Conservation (phyloP, 2,113 vertebrate species). For the Gallinago paraguaiae region DNA sequence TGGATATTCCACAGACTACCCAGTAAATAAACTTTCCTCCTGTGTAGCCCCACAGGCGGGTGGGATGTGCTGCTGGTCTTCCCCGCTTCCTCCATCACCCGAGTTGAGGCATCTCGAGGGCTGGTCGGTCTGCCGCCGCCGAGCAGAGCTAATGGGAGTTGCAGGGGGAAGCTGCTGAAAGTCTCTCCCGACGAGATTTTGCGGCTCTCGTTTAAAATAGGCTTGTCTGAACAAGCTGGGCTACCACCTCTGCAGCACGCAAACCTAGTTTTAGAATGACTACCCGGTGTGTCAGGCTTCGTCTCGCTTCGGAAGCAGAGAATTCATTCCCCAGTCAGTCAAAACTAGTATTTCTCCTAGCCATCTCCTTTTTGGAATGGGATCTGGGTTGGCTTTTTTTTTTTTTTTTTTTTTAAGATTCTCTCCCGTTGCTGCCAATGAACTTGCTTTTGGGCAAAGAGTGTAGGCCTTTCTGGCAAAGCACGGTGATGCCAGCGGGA, state of each 20-base stretch:
- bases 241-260: slow-evolving; percentile 29
- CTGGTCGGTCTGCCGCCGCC: fast-evolving
- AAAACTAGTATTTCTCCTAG: background rate
- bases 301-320: background rate
- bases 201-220: slow-evolving; percentile 8
- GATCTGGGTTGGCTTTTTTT: background rate
- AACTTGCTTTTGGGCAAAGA: background rate
- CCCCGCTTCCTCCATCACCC: background rate
- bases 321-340: slow-evolving; percentile 17
- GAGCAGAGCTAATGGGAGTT: background rate
- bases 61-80: background rate
- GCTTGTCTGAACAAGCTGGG: slow-evolving; percentile 55
- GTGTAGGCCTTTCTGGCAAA: background rate
- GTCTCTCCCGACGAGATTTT: background rate
- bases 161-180: background rate
- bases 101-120: background rate
- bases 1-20: background rate
- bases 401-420: background rate
- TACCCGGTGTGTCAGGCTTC: background rate
- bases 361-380: background rate
- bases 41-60: background rate
- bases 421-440: background rate
- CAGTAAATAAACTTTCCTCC: background rate
- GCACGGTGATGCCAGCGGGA: background rate
- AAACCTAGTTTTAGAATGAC: slow-evolving; percentile 17